phyloP scores from a whole-genome alignment of 2,888 invertebrate species.

The Drosophila fulvimacula region DNA sequence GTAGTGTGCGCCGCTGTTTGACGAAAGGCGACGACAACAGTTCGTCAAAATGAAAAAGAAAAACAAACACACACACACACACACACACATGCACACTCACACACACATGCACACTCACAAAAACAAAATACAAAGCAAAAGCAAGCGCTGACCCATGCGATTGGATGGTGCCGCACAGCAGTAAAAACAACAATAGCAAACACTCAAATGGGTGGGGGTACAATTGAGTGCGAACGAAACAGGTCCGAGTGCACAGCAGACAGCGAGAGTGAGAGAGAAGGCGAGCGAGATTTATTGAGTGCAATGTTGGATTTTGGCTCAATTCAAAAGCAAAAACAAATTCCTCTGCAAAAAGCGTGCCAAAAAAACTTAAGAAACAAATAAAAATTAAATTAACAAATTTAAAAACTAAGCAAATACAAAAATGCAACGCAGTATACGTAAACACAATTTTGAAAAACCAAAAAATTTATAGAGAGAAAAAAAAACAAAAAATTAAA shows the following conservation, averaged over 20 bases:
- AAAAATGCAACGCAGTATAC: constrained; percentile 81
- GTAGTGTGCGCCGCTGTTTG: constrained; percentile 55
- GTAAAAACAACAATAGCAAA: constrained; percentile 48
- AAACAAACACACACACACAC: constrained; percentile 31
- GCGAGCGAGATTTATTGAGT: constrained; percentile 48
- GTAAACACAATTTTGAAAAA: constrained; percentile 56
- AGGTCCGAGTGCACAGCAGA: constrained; percentile 36
- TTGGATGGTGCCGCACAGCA: constrained; percentile 61
- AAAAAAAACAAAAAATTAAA: constrained; percentile 17
- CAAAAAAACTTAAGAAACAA: constrained; percentile 44
- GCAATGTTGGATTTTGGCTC: constrained; percentile 8
- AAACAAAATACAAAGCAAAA: constrained; percentile 59
- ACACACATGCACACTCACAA: constrained; percentile 12
- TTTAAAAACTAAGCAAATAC: constrained; percentile 57
- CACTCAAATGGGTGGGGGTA: constrained; percentile 61
- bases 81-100: too few species aligned
- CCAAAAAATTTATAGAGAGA: constrained; percentile 13
- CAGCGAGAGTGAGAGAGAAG: not conserved
- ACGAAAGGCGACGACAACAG: constrained; percentile 80
- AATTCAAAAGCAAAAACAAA: constrained; percentile 22
- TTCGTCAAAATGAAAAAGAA: constrained; percentile 68
- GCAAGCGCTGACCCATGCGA: constrained; percentile 61
- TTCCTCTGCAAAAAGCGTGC: constrained; percentile 55
- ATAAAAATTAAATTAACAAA: constrained; percentile 22
- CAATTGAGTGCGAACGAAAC: constrained; percentile 49